Evolutionary conservation across 2,888 invertebrate genomes (phyloP), one percentile per base, ranked within the genome.

Genomic region (Ceratothoa steindachneri): DNA sequence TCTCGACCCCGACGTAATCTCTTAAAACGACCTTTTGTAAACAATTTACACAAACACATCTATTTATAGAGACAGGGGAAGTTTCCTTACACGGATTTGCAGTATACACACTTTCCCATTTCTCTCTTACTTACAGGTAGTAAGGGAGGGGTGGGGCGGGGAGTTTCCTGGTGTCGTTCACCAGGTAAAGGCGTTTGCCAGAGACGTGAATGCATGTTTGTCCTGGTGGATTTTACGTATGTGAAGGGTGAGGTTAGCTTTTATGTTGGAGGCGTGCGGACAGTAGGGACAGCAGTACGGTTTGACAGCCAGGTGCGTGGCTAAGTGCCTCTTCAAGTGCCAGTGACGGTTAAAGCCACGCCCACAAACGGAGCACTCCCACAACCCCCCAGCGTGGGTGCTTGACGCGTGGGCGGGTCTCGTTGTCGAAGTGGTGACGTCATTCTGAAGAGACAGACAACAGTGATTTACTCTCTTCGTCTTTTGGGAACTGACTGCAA

Each of bases 261-360:
- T 78, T 41, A 75, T 72, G 64, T 78, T 78, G 30, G 78, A 73
- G 7, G 73, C 71, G 67, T 78, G 78, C 1, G 78, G 78, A 41
- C 78, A 78, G 64, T 75, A 75, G 0, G 78, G 78, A 51, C 78
- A 78, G 22, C 66, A 68, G 78, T 73, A 78, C 28, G 78, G 78
- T 41, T 78, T 78, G 64, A 72, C 31, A 51, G 75, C 72, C 53
- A 75, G 72, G 55, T 78, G 78, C 3, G 75, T 78, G 52, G 69
- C 72, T 30, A 78, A 65, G 30, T 78, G 78, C 15, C 75, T 71
- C 64, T 77, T 77, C 29, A 77, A 69, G 55, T 77, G 77, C 77
- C 77, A 77, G 66, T 74, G 74, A 24, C 77, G 71, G 30, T 71
- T 55, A 72, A 77, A 77, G 67, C 69, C 69, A 12, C 74, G 66